These are phyloP conservation scores for Capromys pilorides DNA, from an alignment of 2,797 vertebrate species.

Conservation along the genomic window DNA sequence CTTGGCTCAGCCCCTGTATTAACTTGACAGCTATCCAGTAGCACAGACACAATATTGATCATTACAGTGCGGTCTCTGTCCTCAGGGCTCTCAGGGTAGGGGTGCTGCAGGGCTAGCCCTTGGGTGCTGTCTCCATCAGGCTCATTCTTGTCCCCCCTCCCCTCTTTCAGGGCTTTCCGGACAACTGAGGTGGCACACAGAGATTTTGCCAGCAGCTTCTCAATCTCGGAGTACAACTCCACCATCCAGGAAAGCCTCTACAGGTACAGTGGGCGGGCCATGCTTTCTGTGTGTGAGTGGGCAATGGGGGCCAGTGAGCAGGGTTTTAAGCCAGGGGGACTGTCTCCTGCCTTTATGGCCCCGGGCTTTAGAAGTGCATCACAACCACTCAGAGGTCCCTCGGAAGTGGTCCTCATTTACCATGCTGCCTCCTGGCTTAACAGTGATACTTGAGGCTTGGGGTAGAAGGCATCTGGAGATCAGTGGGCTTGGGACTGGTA, in stretches of 20 bases:
- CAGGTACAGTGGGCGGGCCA: conserved; percentile 74
- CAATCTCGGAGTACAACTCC: conserved; percentile 7
- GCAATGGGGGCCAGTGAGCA: no score
- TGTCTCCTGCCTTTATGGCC: background rate
- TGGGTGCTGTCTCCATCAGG: no score
- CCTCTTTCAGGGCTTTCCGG: conserved; percentile 65
- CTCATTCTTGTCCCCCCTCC: background rate
- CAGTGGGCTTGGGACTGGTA: background rate
- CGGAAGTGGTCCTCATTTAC: background rate
- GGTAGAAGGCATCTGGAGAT: background rate
- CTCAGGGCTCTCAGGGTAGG: background rate
- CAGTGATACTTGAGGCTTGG: background rate
- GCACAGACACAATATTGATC: background rate
- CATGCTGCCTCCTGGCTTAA: background rate
- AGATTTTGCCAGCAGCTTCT: conserved; percentile 78
- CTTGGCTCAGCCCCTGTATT: background rate
- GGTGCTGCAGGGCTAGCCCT: background rate
- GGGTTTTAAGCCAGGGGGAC: background rate
- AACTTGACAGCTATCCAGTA: background rate
- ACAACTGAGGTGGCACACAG: conserved; percentile 75
- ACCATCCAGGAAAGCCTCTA: conserved; percentile 87
- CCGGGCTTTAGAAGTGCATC: background rate
- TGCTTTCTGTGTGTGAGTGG: background rate
- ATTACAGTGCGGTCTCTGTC: background rate
- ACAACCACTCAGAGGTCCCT: background rate